phyloP scores from a whole-genome alignment of 2,797 vertebrate genomes.

The Cirrhinus mrigala region DNA sequence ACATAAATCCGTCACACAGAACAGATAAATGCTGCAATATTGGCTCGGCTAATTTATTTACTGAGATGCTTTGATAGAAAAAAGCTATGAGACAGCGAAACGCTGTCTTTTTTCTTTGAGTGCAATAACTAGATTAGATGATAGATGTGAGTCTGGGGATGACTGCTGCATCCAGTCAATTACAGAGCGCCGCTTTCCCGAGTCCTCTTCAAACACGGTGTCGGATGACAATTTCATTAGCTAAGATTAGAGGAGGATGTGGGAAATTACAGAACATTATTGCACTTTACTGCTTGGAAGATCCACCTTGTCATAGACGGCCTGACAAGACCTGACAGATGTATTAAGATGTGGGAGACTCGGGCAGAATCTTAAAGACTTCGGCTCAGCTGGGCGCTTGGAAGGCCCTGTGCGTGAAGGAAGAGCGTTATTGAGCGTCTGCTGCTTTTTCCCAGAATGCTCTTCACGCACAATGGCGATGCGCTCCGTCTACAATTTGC shows the following conservation, averaged over 20 bases:
- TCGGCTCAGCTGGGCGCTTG: slow-evolving; percentile 34
- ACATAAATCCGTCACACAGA: slow-evolving; percentile 57
- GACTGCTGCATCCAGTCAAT: slow-evolving; percentile 70
- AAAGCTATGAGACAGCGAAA: slow-evolving; percentile 72
- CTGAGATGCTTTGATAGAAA: slow-evolving; percentile 61
- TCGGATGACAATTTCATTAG: slow-evolving; percentile 82
- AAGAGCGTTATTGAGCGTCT: slow-evolving; percentile 20
- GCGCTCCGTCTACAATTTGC: neutral
- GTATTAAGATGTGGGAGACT: slow-evolving; percentile 63
- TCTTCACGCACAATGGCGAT: neutral
- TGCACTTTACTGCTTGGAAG: slow-evolving; percentile 71
- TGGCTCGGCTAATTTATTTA: slow-evolving; percentile 57
- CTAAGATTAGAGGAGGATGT: slow-evolving; percentile 75
- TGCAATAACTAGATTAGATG: slow-evolving; percentile 76
- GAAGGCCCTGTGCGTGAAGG: slow-evolving; percentile 12
- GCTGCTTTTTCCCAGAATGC: slow-evolving; percentile 18
- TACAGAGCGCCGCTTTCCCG: slow-evolving; percentile 70
- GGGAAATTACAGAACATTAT: slow-evolving; percentile 74
- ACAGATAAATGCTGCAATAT: slow-evolving; percentile 63
- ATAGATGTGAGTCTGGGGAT: slow-evolving; percentile 74
- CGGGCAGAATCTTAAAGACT: slow-evolving; percentile 62
- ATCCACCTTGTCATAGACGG: slow-evolving; percentile 62
- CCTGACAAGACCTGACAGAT: slow-evolving; percentile 71
- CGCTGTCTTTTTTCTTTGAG: slow-evolving; percentile 66
- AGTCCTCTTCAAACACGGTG: slow-evolving; percentile 67